Base-by-base conservation (phyloP, 2,888 invertebrate genomes). In the Pocota personata region DNA sequence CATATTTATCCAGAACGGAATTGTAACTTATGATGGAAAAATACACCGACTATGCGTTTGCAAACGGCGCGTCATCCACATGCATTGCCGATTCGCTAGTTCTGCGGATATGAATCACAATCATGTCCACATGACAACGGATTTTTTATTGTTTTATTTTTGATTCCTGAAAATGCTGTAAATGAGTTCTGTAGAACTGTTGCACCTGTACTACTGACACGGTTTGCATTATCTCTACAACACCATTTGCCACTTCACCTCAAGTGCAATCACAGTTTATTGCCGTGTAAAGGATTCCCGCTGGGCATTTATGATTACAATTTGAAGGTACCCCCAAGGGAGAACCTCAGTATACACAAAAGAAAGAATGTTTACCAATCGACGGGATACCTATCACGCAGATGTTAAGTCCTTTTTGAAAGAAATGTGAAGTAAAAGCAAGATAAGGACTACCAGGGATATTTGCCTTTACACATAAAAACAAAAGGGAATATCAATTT, bases 211-310 rank as follows among this genome's bases (percentile, higher is more conserved):
- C 2, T 1, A 1, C 1, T 40, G 6, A 14, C 1, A 32, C 2
- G 6, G 30, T 30, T 30, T 30, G 30, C n/a, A 37, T 5, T 6
- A n/a, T 40, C 14, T 40, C 12, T 0, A 40, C n/a, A 14, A 14
- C n/a, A 3, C 10, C 24, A n/a, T 7, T 32, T 32, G 32, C 32
- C 37, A 40, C 40, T 40, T 14, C 50, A 50, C 50, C 10, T 50
- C 24, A n/a, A 50, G 50, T 50, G 50, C 6, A 50, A 50, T 50
- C 50, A 50, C 50, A 50, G 24, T 50, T 50, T 50, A 50, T 50
- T 12, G n/a, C 10, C 5, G 6, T 24, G 24, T 3, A 48, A 48
- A 48, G 40, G 14, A 40, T 14, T 6, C 6, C 40, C 40, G 5
- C 6, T 40, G 40, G 40, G n/a, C 14, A 14, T 40, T 14, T 40